Base-by-base conservation (phyloP, 2,113 vertebrate species). In the Strix uralensis region DNA sequence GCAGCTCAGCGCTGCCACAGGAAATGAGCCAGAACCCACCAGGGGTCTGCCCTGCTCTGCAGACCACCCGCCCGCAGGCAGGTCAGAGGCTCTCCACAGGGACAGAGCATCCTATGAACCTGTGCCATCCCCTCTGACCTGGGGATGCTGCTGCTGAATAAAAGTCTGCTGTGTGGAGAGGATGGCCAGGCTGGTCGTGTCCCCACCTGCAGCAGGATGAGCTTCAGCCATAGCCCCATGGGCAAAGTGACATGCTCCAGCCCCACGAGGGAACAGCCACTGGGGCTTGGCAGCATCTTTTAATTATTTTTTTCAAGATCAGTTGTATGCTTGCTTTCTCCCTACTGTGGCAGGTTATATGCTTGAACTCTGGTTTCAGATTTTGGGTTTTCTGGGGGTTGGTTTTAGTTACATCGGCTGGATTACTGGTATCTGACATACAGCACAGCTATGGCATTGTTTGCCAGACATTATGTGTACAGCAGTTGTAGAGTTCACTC, bases 111-210 rank as follows among this genome's bases (percentile, higher is more conserved):
- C 47, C 55, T 16, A 29, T 23, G 23, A 40, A 29, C 8, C 29
- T 1, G 1, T n/a, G 29, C 7, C 1, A 2, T 22, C 21, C 21
- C 6, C 40, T 57, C 29, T 0, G 0, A 40, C 44, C 36, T 25
- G 32, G 18, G 17, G 27, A 58, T 3, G 2, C 29, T 23, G 30
- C 21, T 61, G 54, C 55, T 69, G n/a, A 55, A 25, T 38, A 29
- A 13, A 40, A n/a, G 40, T 29, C 52, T 58, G 30, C 19, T 12
- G 26, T 29, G 30, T 5, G 36, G 11, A 47, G 21, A 21, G 29
- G 47, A 55, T 0, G 3, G 21, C 17, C 40, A 23, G n/a, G 69
- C 30, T 62, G 40, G 29, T 20, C 21, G 25, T 0, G 0, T 47
- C 40, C 26, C 25, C 1, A 0, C 26, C 34, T 19, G 73, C 27